These are phyloP conservation scores for Crenichthys baileyi DNA, from an alignment of 2,797 vertebrate species.

Conservation along the genomic window DNA sequence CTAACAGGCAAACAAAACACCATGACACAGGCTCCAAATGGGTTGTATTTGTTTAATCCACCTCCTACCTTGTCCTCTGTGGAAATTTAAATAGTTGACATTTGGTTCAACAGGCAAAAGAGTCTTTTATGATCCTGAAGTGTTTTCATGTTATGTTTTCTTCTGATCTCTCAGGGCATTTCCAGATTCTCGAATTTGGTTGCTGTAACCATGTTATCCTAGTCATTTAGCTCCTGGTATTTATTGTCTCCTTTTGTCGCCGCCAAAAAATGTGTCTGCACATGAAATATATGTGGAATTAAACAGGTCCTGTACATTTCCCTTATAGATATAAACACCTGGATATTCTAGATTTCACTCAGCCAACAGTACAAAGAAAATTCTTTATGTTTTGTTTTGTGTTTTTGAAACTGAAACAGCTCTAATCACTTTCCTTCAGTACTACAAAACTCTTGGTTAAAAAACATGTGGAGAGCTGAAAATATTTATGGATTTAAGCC, in stretches of 20 bases:
- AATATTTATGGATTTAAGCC: slow-evolving; percentile 4
- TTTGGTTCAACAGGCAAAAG: not conserved
- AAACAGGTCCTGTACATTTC: no score
- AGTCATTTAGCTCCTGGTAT: no score
- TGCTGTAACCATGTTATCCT: no score
- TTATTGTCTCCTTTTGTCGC: no score
- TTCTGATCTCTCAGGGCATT: not conserved
- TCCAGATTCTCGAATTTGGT: no score
- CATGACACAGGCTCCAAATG: not conserved
- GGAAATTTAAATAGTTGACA: not conserved
- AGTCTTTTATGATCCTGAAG: not conserved
- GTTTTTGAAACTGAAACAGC: not conserved
- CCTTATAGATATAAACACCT: no score
- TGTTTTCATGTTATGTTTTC: not conserved
- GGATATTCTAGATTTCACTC: not conserved
- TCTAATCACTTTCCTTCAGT: not conserved
- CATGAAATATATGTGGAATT: no score
- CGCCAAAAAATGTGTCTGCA: no score
- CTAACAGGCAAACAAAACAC: no score
- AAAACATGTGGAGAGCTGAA: slow-evolving; percentile 5
- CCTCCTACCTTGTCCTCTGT: not conserved
- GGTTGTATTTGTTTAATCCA: not conserved
- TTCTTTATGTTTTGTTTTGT: not conserved
- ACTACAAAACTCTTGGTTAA: not conserved
- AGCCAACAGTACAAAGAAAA: not conserved